phyloP scores from a whole-genome alignment of 2,797 vertebrate genomes.

The Sus cebifrons region DNA sequence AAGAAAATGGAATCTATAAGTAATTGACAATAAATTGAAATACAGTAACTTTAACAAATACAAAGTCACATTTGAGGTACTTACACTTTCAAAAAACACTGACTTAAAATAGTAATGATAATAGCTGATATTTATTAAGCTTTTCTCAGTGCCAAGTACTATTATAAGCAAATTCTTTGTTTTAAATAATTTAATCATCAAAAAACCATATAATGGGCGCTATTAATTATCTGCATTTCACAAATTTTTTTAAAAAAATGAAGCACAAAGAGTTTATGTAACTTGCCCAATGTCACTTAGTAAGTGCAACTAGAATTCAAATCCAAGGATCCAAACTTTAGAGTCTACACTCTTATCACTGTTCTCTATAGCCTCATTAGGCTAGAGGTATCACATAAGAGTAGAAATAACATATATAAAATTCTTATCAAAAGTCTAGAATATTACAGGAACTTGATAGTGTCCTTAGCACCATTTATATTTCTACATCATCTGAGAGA shows the following conservation, averaged over 20 bases:
- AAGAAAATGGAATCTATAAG: slow-evolving; percentile 41
- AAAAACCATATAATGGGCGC: not conserved
- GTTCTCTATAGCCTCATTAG: not conserved
- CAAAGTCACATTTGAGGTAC: not conserved
- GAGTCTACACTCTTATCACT: not conserved
- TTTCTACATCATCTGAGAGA: not conserved
- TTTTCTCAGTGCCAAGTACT: not conserved
- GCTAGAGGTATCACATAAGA: not conserved
- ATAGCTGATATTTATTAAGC: slow-evolving; percentile 10
- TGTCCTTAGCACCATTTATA: not conserved
- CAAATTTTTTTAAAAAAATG: not conserved
- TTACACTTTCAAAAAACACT: slow-evolving; percentile 42
- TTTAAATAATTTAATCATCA: slow-evolving; percentile 56
- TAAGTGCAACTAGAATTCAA: slow-evolving; percentile 21
- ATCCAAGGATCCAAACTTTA: not conserved
- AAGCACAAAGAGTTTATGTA: slow-evolving; percentile 22
- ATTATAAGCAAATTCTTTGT: not conserved
- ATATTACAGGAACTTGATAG: not conserved
- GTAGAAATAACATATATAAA: not conserved
- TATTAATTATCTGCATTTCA: slow-evolving; percentile 20
- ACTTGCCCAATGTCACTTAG: slow-evolving; percentile 8
- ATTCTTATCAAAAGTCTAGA: slow-evolving; percentile 39
- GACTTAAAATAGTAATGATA: slow-evolving; percentile 9
- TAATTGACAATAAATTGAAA: slow-evolving; percentile 52
- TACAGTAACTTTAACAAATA: slow-evolving; percentile 52